Conservation (phyloP, 2,797 vertebrate genomes). For the Graptemys geographica region DNA sequence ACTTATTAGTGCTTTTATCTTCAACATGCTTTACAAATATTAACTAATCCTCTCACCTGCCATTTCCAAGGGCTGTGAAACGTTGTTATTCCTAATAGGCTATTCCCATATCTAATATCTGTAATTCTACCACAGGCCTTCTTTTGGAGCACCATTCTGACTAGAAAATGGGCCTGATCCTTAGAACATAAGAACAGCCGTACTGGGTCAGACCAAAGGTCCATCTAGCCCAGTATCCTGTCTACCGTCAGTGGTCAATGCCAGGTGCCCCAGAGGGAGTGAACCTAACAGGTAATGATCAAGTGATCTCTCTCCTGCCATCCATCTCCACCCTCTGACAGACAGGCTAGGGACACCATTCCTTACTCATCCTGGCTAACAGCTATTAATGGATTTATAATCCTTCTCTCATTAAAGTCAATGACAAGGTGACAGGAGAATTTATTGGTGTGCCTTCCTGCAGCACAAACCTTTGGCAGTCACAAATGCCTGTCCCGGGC, state of each 20-base stretch:
- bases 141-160: neutral
- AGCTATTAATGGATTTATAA: too few species aligned
- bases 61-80: too few species aligned
- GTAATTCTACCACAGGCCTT: neutral
- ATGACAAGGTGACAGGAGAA: slow-evolving; percentile 8
- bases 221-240: too few species aligned
- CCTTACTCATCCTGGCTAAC: too few species aligned
- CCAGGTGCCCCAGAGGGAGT: too few species aligned
- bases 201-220: too few species aligned
- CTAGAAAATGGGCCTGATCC: neutral
- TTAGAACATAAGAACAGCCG: too few species aligned
- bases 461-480: neutral
- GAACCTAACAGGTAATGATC: too few species aligned
- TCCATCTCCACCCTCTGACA: too few species aligned
- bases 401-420: neutral
- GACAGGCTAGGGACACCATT: too few species aligned
- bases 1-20: neutral
- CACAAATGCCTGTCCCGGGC: slow-evolving; percentile 36
- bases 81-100: neutral
- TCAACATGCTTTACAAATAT: neutral
- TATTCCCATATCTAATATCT: neutral
- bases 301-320: too few species aligned
- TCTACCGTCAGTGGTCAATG: too few species aligned
- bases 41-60: neutral
- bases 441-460: slow-evolving; percentile 21